A percentile compares a stretch with the other conserved stretches of the same genome.
phyloP scores from a whole-genome alignment of 2,888 invertebrate species.

The Rhagophthalmus giganteus region DNA sequence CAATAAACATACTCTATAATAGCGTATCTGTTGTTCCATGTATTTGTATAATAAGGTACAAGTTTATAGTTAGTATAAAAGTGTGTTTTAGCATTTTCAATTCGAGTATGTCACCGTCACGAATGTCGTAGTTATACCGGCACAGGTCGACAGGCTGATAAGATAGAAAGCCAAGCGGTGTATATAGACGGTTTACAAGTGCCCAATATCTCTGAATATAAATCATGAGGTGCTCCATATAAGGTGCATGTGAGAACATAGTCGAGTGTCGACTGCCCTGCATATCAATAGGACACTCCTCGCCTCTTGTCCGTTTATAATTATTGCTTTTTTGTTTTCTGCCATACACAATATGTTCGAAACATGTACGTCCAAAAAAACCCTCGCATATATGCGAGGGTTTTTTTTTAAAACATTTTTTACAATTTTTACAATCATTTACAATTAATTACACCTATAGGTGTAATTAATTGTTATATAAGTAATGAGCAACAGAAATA shows the following conservation, averaged over 20 bases:
- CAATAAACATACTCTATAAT: constrained; percentile 33
- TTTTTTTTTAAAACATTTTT: too few species aligned
- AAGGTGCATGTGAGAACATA: constrained; percentile 45
- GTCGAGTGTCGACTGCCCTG: constrained; percentile 42
- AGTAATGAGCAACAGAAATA: too few species aligned
- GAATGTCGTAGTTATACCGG: constrained; percentile 35
- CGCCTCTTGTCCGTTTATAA: constrained; percentile 22
- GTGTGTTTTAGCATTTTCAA: constrained; percentile 39
- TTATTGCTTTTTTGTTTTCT: constrained; percentile 7
- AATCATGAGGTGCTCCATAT: constrained; percentile 53
- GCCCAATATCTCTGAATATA: constrained; percentile 53
- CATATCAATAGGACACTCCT: constrained; percentile 42
- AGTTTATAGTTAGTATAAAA: constrained; percentile 38
- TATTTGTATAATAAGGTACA: constrained; percentile 41
- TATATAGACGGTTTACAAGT: constrained; percentile 51
- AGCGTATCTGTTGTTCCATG: constrained; percentile 31
- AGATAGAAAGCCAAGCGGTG: constrained; percentile 52
- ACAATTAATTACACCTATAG: too few species aligned
- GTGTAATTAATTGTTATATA: too few species aligned
- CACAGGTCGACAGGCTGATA: constrained; percentile 46
- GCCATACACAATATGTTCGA: too few species aligned
- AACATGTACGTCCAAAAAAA: too few species aligned
- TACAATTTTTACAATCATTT: too few species aligned
- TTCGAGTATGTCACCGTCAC: constrained; percentile 43
- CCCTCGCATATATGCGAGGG: too few species aligned